Evolutionary conservation across 2,113 vertebrate genomes (phyloP).

Genomic region (Pao palembangensis): DNA sequence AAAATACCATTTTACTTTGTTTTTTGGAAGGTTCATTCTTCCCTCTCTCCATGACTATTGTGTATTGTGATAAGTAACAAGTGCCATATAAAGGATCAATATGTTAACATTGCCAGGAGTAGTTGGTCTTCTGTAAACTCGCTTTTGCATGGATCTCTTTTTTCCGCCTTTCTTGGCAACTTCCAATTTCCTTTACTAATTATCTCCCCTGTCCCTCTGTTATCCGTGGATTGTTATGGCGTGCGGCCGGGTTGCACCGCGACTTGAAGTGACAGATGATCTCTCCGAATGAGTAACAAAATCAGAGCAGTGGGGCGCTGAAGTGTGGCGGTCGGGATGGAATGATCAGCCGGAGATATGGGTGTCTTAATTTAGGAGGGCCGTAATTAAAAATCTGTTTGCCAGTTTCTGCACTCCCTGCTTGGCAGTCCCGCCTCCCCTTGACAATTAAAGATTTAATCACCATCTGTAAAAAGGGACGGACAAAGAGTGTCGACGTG

Average conservation of each 20-base stretch:
- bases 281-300: conserved; percentile 69
- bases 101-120: too few species aligned
- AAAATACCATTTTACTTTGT: conserved; percentile 53
- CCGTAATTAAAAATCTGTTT: conserved; percentile 77
- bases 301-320: conserved; percentile 57
- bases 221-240: conserved; percentile 33
- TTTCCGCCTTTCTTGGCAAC: conserved; percentile 2
- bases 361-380: conserved; percentile 70
- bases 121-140: too few species aligned
- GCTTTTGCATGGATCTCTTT: neutral
- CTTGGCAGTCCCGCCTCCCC: conserved; percentile 54
- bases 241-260: conserved; percentile 45
- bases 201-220: conserved; percentile 18
- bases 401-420: conserved; percentile 58
- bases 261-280: conserved; percentile 66
- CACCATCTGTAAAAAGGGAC: conserved; percentile 67
- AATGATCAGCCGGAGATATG: conserved; percentile 63
- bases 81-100: too few species aligned
- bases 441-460: conserved; percentile 75
- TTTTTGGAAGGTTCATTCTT: neutral
- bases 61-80: too few species aligned
- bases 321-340: conserved; percentile 24
- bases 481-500: conserved; percentile 60
- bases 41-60: too few species aligned
- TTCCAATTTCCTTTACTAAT: conserved; percentile 15